A percentile compares a stretch with the other conserved stretches of the same genome.
Conservation (phyloP, 2,113 vertebrate genomes). For the Poeciliopsis turrubarensis region DNA sequence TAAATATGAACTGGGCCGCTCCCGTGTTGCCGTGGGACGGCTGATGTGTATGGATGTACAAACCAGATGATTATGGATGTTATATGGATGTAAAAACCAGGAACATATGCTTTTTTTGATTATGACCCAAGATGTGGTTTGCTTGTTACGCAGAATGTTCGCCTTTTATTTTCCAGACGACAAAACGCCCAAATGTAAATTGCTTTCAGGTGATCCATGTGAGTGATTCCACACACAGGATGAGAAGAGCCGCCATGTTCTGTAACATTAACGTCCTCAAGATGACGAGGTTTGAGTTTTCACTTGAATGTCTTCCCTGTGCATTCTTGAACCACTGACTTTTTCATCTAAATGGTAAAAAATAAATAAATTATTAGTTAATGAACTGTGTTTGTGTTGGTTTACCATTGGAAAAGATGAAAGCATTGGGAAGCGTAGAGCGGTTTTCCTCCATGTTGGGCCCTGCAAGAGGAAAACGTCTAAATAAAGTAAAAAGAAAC, state of each 20-base stretch:
- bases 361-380: constrained; percentile 82
- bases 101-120: constrained; percentile 70
- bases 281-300: constrained; percentile 42
- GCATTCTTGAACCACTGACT: constrained; percentile 79
- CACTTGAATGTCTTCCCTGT: constrained; percentile 68
- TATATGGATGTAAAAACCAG: constrained; percentile 73
- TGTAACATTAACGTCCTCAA: constrained; percentile 27
- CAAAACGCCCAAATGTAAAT: constrained; percentile 47
- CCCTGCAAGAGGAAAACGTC: constrained; percentile 52
- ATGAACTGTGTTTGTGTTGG: constrained; percentile 64
- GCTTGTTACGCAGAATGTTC: constrained; percentile 69
- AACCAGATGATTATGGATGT: constrained; percentile 66
- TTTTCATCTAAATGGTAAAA: constrained; percentile 80
- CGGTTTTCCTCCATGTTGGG: constrained; percentile 31
- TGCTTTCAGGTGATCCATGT: constrained; percentile 42
- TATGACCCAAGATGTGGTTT: constrained; percentile 66
- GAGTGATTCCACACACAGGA: constrained; percentile 42
- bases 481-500: constrained; percentile 75
- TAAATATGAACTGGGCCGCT: not conserved
- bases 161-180: constrained; percentile 55
- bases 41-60: constrained; percentile 66
- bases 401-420: constrained; percentile 23
- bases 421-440: constrained; percentile 7
- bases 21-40: constrained; percentile 48
- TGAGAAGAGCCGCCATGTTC: constrained; percentile 36